Evolutionary conservation across 1,140 invertebrate species (phyloP), one percentile per base, ranked within the genome.

Genomic region (Portunus trituberculatus): DNA sequence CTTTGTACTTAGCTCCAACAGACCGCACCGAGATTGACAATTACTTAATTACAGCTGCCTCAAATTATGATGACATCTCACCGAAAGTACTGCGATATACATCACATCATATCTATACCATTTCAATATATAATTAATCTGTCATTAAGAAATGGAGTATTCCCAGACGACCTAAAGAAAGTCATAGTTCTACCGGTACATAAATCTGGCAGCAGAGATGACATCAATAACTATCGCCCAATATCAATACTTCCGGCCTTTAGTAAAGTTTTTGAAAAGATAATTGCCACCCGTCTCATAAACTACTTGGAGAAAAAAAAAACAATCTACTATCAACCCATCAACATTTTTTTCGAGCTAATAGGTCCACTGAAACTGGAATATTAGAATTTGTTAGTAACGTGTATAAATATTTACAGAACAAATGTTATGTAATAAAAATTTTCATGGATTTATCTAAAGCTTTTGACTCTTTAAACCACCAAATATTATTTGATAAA

Each of bases 401-500:
- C 48, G 88, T 90, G 1, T 90, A 90, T n/a, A 46, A 90, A 46
- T 90, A 10, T 28, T 46, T 46, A 48, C 39, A 90, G 48, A 8
- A 90, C 3, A 90, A 39, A 10, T 46, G 20, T 7, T 90, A 90
- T 90, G 88, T 90, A 46, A 28, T 31, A 7, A 25, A 25, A n/a
- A 46, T 90, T 20, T 90, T 90, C 48, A 46, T 48, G 20, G 88
- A 90, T 90, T 48, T 90, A 45, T 90, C 88, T 0, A 90, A 90
- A 46, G 88, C 88, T 4, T 90, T 90, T 90, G 88, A 90, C 25
- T 90, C n/a, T n/a, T n/a, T n/a, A n/a, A n/a, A n/a, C n/a, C n/a
- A n/a, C n/a, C n/a, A n/a, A n/a, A n/a, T n/a, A 12, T 48, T 46
- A 46, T 8, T 90, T 46, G 45, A 90, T 39, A 90, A 4, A 46